Evolutionary conservation across 2,888 invertebrate genomes (phyloP).

Genomic region (Melolontha melolontha): DNA sequence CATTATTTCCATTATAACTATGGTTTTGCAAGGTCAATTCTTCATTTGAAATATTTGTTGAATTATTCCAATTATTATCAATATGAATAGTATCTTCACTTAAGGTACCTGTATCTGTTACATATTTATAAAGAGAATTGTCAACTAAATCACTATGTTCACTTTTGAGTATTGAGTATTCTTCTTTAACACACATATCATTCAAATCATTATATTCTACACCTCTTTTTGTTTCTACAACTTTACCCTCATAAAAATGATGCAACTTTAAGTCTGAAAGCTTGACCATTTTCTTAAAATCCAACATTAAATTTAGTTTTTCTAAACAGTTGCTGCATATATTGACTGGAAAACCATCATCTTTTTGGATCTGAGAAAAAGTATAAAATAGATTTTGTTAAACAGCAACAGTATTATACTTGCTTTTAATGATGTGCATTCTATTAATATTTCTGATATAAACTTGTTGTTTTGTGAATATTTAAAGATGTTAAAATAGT

Average conservation of each 20-base stretch:
- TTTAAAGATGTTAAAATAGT: conserved; percentile 10
- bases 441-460: conserved; percentile 16
- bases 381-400: neutral
- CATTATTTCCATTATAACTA: too few species aligned
- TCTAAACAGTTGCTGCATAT: conserved; percentile 5
- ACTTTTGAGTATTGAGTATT: too few species aligned
- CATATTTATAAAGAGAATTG: too few species aligned
- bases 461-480: conserved; percentile 4
- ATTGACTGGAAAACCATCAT: conserved; percentile 2
- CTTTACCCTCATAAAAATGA: neutral
- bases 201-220: neutral
- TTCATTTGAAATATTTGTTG: too few species aligned
- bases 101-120: too few species aligned
- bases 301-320: neutral
- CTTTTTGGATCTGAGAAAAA: conserved; percentile 2
- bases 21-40: too few species aligned
- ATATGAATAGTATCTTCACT: too few species aligned
- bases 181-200: too few species aligned
- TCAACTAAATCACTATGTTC: too few species aligned
- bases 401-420: neutral
- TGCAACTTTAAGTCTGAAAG: neutral
- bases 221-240: neutral
- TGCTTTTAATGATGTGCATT: neutral
- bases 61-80: too few species aligned
- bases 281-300: conserved; percentile 10